Base-by-base conservation (phyloP, 1,140 invertebrate species). In the Orchestia grillus region DNA sequence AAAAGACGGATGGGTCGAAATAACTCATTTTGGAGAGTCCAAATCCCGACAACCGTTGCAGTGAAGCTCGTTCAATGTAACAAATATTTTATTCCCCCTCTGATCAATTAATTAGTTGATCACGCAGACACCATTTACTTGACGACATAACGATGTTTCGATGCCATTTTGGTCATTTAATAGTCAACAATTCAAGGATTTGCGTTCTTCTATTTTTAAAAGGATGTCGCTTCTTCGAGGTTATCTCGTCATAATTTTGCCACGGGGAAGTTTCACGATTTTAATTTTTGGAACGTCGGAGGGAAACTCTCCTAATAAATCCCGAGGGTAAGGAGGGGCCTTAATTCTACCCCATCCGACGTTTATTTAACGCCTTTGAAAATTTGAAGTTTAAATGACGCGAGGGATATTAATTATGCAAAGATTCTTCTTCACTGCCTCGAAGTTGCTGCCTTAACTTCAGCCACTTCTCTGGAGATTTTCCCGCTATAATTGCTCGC, bases 371-470 rank as follows among this genome's bases (percentile, higher is more conserved):
- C 36, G 42, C 88, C 88, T 90, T 42, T 90, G 43, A 90, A 90
- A 90, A 90, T 90, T 41, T 28, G 28, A 90, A 90, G 88, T 90
- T 90, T 90, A 90, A n/a, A 90, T 90, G 88, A 28, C 43, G 88
- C 88, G 88, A 90, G 88, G 88, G 88, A 90, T 90, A 90, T 90
- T 90, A 90, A 90, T 90, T 90, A 90, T 90, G 88, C 88, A 90
- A 90, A 90, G 88, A 90, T 90, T 90, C 88, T 44, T 90, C 88
- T 41, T 44, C 88, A 36, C 88, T 90, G 41, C 8, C 88, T 90
- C 88, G 36, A 87, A 87, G 87, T 87, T 87, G 87, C 87, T 40
- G 41, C 36, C 41, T 40, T n/a, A 90, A 90, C 88, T 90, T 90
- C 43, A 44, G 43, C 88, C 88, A 90, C 88, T 90, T 41, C 88